A percentile compares a stretch with the other conserved stretches of the same genome.
Evolutionary conservation across 2,888 invertebrate genomes (phyloP).

Genomic region (Andrena chrysosceles): DNA sequence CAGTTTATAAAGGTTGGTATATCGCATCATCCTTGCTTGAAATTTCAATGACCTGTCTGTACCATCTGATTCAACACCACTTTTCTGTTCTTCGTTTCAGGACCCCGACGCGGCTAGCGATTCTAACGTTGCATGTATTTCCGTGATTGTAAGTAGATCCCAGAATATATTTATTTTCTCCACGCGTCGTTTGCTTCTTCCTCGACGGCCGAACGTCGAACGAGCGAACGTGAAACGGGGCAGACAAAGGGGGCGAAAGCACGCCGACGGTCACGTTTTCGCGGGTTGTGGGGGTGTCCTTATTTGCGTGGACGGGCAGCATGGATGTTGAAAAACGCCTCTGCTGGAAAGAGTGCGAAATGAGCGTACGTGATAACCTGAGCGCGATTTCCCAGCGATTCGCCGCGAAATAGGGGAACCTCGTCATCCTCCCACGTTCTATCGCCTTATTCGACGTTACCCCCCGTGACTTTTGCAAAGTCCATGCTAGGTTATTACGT

Average conservation of each 20-base stretch:
- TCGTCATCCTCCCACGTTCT: neutral
- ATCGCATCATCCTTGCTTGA: neutral
- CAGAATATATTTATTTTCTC: conserved; percentile 4
- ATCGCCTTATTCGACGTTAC: neutral
- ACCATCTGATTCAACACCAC: neutral
- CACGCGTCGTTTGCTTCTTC: neutral
- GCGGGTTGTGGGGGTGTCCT: neutral
- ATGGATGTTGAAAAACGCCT: conserved; percentile 42
- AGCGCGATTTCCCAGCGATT: conserved; percentile 28
- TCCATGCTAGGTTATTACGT: conserved; percentile 12
- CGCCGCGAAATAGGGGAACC: conserved; percentile 14
- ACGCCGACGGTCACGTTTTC: conserved; percentile 25
- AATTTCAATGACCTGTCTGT: neutral
- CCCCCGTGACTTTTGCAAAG: conserved; percentile 1
- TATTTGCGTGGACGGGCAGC: conserved; percentile 22
- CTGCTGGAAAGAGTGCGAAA: conserved; percentile 23
- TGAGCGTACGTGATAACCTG: conserved; percentile 32
- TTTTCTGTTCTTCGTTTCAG: conserved; percentile 33
- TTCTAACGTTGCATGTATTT: conserved; percentile 25
- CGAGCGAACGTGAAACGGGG: neutral
- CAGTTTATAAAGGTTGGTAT: neutral
- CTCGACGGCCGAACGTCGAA: neutral
- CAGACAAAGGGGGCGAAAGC: neutral
- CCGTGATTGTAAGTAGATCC: conserved; percentile 37
- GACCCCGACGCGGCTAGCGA: conserved; percentile 29